Percentiles rank a stretch among this genome's conserved stretches.
Conservation (phyloP, 1,140 invertebrate genomes). For the Bombus fervidus region DNA sequence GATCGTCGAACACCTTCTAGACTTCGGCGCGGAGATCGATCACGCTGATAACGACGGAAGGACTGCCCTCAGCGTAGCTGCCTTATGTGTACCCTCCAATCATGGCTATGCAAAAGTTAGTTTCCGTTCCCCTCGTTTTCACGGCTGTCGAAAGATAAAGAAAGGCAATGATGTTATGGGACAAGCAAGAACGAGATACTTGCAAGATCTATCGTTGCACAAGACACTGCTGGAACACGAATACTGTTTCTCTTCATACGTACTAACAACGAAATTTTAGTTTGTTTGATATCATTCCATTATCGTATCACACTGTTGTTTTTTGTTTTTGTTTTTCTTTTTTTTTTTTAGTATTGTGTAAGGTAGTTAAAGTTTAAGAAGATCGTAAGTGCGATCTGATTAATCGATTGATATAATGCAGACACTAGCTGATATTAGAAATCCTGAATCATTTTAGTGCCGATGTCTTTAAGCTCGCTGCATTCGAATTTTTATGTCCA, state of each 20-base stretch:
- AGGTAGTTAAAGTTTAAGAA: background rate
- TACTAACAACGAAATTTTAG: background rate
- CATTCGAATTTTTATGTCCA: background rate
- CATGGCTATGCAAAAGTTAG: constrained; percentile 87
- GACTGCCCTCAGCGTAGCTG: constrained; percentile 95
- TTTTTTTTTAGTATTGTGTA: background rate
- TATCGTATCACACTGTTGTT: background rate
- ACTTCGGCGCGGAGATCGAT: constrained; percentile 93
- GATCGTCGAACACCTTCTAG: constrained; percentile 93
- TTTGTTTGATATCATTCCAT: background rate
- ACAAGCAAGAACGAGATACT: background rate
- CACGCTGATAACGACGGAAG: constrained; percentile 95
- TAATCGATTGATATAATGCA: background rate
- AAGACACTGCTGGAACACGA: background rate
- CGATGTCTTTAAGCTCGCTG: background rate
- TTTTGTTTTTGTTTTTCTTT: background rate
- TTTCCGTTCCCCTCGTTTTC: background rate
- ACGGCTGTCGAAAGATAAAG: no score
- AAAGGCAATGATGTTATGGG: background rate
- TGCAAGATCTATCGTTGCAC: constrained; percentile 1
- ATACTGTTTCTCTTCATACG: background rate
- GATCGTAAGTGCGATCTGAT: background rate
- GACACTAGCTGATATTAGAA: background rate
- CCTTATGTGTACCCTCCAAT: constrained; percentile 94
- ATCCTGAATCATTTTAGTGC: background rate